These are phyloP conservation scores for Apogon hyalosoma DNA, from an alignment of 2,797 vertebrate species.

Conservation along the genomic window DNA sequence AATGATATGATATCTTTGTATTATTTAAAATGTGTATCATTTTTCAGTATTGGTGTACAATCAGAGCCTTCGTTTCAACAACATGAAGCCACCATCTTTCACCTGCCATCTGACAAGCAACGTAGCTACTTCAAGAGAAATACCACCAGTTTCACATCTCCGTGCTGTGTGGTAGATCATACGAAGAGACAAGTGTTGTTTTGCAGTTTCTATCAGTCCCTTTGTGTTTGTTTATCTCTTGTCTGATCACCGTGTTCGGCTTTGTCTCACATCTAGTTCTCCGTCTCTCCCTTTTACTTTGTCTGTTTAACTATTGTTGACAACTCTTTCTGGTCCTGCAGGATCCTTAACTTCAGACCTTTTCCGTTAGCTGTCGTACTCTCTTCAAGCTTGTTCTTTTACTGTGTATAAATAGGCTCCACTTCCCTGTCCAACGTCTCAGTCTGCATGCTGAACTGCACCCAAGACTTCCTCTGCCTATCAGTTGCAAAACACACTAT, in stretches of 20 bases:
- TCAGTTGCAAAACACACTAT: slow-evolving; percentile 76
- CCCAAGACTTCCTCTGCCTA: slow-evolving; percentile 82
- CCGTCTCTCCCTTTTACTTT: neutral
- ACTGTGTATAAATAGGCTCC: slow-evolving; percentile 76
- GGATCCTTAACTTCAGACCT: slow-evolving; percentile 3
- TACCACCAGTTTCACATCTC: neutral
- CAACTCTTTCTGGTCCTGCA: slow-evolving; percentile 11
- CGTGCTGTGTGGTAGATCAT: slow-evolving; percentile 25
- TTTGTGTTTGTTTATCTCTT: slow-evolving; percentile 4
- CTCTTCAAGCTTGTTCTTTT: slow-evolving; percentile 35
- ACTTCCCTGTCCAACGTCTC: slow-evolving; percentile 66
- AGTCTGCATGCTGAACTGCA: slow-evolving; percentile 46
- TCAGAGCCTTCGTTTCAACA: slow-evolving; percentile 6
- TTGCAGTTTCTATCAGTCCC: neutral
- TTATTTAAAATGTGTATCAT: neutral
- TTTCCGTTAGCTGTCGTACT: slow-evolving; percentile 60
- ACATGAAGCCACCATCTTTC: slow-evolving; percentile 11
- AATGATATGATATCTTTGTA: neutral
- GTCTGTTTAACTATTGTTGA: slow-evolving; percentile 19
- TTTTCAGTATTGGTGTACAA: neutral
- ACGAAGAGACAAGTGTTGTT: slow-evolving; percentile 25
- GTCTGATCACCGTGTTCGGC: neutral
- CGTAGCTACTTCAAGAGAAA: slow-evolving; percentile 18
- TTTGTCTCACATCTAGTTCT: slow-evolving; percentile 2
- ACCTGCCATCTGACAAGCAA: slow-evolving; percentile 19